Base-by-base conservation (phyloP, 23 tunicate species). In the Styela plicata region DNA sequence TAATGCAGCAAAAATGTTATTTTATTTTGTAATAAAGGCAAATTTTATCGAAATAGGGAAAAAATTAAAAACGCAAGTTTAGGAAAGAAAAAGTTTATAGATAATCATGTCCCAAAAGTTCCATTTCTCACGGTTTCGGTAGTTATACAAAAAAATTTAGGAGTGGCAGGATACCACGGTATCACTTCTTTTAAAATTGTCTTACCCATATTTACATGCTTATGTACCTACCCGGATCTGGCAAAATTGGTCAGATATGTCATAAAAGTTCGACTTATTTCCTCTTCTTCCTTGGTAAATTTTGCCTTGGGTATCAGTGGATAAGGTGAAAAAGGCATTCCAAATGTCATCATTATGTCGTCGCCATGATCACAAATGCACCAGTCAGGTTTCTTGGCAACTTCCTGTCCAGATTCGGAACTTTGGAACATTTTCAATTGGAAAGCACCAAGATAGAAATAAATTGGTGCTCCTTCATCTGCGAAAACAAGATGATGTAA, bases 241-340 rank as follows among this genome's bases (percentile, higher is more conserved):
- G 82, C 85, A 74, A 89, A 89, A 37, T 89, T 89, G 2, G 79
- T 64, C 21, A 89, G 2, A 52, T 79, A 89, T 64, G 80, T 79
- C 85, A 84, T 85, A 84, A 82, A 85, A 22, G 79, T 75, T 25
- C 61, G 20, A 37, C 85, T 79, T 29, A 89, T 22, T 17, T 69
- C 37, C 3, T 80, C 64, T 85, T 89, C 94, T 24, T 85, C 89
- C 0, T 85, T 67, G 7, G 69, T 70, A 32, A 84, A 85, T 63
- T 80, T 84, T 24, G 78, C 78, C 2, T 73, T 81, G 10, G 16
- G 28, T 62, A 63, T 31, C 16, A 64, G 64, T 29, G 24, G 30
- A 21, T 52, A 24, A 21, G 80, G 37, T 24, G 63, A 2, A 44
- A 83, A 73, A 35, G 86, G 86, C 31, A 61, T 28, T 63, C 87